These are phyloP conservation scores for Halcyon smyrnensis DNA, from an alignment of 2,797 vertebrate genomes.

Conservation along the genomic window DNA sequence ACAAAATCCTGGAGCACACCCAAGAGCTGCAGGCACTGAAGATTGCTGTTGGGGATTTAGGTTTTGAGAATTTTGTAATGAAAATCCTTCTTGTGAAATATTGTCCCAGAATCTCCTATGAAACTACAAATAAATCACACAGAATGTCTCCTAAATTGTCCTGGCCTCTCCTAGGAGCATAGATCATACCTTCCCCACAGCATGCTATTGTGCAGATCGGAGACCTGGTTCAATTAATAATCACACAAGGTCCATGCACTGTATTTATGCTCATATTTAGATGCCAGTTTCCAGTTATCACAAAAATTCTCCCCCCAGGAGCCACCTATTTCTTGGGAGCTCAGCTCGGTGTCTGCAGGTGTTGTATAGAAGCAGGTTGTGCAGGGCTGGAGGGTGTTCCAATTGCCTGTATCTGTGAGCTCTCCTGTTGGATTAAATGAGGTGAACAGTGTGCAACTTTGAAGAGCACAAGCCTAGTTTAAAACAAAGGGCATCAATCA, in stretches of 20 bases:
- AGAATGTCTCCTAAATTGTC: constrained; percentile 17
- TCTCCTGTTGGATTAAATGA: background rate
- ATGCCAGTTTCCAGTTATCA: background rate
- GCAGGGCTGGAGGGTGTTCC: background rate
- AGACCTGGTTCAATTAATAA: constrained; percentile 10
- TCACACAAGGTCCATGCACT: background rate
- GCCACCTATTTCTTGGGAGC: background rate
- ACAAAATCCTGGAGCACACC: constrained; percentile 21
- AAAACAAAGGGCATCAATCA: background rate
- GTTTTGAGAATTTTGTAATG: constrained; percentile 32
- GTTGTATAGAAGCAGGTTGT: background rate
- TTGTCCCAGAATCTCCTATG: background rate
- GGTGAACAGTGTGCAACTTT: background rate
- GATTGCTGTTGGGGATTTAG: constrained; percentile 21
- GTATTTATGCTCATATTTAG: background rate
- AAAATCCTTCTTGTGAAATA: constrained; percentile 50
- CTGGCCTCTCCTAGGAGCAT: constrained; percentile 18
- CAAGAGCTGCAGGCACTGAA: constrained; percentile 9
- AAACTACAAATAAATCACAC: constrained; percentile 39
- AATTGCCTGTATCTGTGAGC: background rate
- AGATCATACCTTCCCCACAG: constrained; percentile 27
- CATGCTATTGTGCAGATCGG: background rate
- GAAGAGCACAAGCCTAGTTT: background rate
- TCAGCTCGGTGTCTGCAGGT: background rate
- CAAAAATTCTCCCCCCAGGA: background rate